Evolutionary conservation across 2,113 vertebrate species (phyloP).

Genomic region (Platycercus adscitus): DNA sequence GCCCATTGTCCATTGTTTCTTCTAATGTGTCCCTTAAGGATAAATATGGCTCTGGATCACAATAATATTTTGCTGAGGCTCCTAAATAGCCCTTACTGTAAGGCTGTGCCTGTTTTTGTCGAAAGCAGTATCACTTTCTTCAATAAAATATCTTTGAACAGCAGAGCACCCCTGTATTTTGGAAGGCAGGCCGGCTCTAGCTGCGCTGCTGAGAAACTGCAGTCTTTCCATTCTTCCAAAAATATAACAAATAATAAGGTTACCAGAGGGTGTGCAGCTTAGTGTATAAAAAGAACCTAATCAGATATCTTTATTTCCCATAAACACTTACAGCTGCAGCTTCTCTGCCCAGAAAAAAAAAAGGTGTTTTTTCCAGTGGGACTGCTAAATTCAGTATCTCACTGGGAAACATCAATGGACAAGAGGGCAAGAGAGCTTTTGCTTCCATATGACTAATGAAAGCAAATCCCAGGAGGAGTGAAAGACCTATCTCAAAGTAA

Average conservation of each 20-base stretch:
- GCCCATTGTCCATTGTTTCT: conserved; percentile 53
- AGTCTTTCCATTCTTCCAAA: conserved; percentile 11
- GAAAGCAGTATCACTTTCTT: conserved; percentile 6
- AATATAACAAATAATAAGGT: conserved; percentile 13
- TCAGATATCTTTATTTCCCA: conserved; percentile 35
- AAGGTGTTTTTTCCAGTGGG: neutral
- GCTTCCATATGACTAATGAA: neutral
- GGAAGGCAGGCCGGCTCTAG: neutral
- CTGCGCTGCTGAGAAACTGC: neutral
- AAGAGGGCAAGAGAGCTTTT: neutral
- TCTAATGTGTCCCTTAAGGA: conserved; percentile 33
- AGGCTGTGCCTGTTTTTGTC: conserved; percentile 2
- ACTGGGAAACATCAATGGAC: neutral
- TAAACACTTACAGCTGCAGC: conserved; percentile 29
- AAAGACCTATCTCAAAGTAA: neutral
- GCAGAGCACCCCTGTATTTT: neutral
- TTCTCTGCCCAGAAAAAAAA: neutral
- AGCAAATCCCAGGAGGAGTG: neutral
- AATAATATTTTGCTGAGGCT: conserved; percentile 24
- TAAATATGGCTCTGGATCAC: conserved; percentile 18
- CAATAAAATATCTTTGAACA: neutral
- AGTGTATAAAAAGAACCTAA: neutral
- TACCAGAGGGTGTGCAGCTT: conserved; percentile 14
- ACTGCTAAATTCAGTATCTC: conserved; percentile 34
- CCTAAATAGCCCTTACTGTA: neutral